Base-by-base conservation (phyloP, 1,140 invertebrate genomes). In the Amyelois transitella region DNA sequence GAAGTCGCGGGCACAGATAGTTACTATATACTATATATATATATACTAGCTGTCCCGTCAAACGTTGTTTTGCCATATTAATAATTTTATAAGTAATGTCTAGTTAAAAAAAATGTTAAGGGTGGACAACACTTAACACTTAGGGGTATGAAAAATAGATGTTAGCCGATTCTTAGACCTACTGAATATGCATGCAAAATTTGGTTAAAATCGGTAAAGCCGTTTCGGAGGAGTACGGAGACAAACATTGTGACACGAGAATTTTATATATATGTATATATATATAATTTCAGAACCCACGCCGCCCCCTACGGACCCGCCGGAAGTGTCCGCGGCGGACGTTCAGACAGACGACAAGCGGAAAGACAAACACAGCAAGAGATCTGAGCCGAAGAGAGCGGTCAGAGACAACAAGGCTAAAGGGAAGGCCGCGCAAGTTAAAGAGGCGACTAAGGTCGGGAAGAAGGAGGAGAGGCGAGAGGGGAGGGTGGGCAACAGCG, bases 291-390 rank as follows among this genome's bases (percentile, higher is more conserved):
- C 52, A 82, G 74, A 76, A 58, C 22, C 69, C 19, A 38, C 62
- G 28, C 53, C 51, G 20, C 52, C 65, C 8, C 57, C 64, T 6
- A 62, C 55, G 17, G 76, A 77, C 5, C 69, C 76, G 0, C 75
- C 81, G 5, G 81, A 84, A 59, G 78, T 80, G 8, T 72, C 68
- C 47, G 77, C 80, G 18, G 75, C 76, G 6, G 75, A 80, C 49
- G 14, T 72, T 0, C 62, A 72, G 1, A 70, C 69, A 32, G 45
- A 49, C 14, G 72, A 69, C 22, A 68, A 71, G 43, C 19, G 20
- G 0, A 43, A 52, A 21, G 69, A 77, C 18, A 72, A 72, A 44
- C 25, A 56, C 3, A 70, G 51, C 71, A 77, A 3, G 14, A 6
- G n/a, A n/a, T n/a, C 2, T 6, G 69, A 77, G 0, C 20, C 51